phyloP scores from a whole-genome alignment of 2,888 invertebrate species.

The Agonopterix alstromeriana region DNA sequence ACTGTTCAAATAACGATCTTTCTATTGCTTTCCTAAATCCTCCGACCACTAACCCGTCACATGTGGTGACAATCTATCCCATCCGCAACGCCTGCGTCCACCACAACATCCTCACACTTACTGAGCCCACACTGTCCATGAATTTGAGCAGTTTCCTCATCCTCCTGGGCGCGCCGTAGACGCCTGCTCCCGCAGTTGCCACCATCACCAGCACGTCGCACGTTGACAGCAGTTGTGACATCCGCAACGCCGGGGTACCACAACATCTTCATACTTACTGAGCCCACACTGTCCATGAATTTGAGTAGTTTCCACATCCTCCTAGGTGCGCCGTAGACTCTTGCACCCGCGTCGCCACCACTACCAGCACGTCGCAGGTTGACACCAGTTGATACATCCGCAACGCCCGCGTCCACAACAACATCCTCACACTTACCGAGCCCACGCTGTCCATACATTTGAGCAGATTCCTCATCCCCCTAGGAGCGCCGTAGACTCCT shows the following conservation, averaged over 20 bases:
- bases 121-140: slow-evolving; percentile 68
- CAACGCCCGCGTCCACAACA: slow-evolving; percentile 35
- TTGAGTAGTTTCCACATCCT: slow-evolving; percentile 68
- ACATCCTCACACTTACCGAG: slow-evolving; percentile 33
- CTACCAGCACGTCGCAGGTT: slow-evolving; percentile 71
- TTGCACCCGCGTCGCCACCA: no score
- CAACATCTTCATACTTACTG: slow-evolving; percentile 40
- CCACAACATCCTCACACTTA: slow-evolving; percentile 58
- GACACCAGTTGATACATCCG: slow-evolving; percentile 75
- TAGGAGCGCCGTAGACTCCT: no score
- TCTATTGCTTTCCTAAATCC: no score
- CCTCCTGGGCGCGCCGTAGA: slow-evolving; percentile 67
- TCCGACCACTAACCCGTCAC: no score
- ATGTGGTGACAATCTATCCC: no score
- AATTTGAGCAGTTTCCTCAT: slow-evolving; percentile 71
- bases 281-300: slow-evolving; percentile 69
- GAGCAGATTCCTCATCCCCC: slow-evolving; percentile 71
- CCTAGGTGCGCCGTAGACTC: no score
- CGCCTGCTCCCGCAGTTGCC: slow-evolving; percentile 64
- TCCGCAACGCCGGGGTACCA: slow-evolving; percentile 48
- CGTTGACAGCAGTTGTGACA: slow-evolving; percentile 74
- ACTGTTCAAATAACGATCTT: no score
- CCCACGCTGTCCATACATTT: slow-evolving; percentile 70
- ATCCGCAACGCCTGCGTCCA: slow-evolving; percentile 52
- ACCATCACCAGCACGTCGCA: slow-evolving; percentile 76